Percentiles rank a stretch among this genome's conserved stretches.
phyloP scores from a whole-genome alignment of 2,797 vertebrate genomes.

The Microctenopoma stevenorrisi region DNA sequence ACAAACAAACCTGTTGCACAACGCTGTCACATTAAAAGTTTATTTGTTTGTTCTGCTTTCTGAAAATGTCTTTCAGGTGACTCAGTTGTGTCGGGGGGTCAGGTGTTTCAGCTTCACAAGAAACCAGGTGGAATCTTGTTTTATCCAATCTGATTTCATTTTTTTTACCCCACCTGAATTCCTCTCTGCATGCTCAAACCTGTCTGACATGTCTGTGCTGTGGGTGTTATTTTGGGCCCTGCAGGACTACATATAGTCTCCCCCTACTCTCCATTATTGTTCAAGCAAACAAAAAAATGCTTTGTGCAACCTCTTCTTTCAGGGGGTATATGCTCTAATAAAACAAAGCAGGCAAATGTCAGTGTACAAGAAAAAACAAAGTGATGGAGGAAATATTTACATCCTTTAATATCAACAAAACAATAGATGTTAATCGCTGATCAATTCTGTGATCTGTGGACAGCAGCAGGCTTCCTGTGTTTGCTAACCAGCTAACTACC shows the following conservation, averaged over 20 bases:
- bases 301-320: too few species aligned
- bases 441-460: too few species aligned
- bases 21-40: background rate
- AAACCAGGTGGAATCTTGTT: background rate
- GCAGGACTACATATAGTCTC: background rate
- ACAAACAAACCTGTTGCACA: conserved; percentile 20
- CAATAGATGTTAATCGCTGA: too few species aligned
- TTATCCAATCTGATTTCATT: background rate
- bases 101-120: background rate
- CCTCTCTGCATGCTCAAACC: conserved; percentile 28
- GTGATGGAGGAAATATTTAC: too few species aligned
- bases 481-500: conserved; percentile 3
- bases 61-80: background rate
- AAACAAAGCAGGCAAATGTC: too few species aligned
- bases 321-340: too few species aligned
- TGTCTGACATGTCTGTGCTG: background rate
- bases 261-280: background rate
- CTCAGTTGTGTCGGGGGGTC: background rate
- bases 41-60: conserved; percentile 1
- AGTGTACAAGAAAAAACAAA: too few species aligned
- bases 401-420: too few species aligned
- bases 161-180: conserved; percentile 1
- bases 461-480: too few species aligned
- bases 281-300: conserved; percentile 4
- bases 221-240: background rate